Evolutionary conservation across 2,113 vertebrate species (phyloP), one percentile per base, ranked within the genome.

Genomic region (Oceanodroma tethys): DNA sequence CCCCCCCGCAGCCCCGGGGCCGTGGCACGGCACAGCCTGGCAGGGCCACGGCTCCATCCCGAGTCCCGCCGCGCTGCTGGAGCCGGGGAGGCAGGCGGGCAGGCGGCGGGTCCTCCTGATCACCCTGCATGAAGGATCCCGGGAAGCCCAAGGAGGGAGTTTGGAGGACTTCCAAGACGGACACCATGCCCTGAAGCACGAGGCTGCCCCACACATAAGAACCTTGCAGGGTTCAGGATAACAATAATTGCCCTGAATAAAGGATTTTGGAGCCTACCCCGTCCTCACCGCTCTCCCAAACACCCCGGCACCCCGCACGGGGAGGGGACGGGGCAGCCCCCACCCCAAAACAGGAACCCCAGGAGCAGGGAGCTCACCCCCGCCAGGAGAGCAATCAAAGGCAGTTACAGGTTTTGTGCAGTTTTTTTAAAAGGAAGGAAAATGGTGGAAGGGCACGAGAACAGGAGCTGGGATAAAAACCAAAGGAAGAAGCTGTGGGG

Each of bases 351-450:
- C 1, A 0, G 56, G 20, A 22, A 55, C 19, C 7, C 8, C 5
- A 0, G 45, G 63, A 29, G 11, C 11, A 4, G 34, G 40, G 47
- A 86, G 36, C 29, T 70, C 34, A 34, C 2, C 11, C 50, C 50
- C 29, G 0, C 3, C 0, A 3, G 29, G 48, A 56, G 52, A n/a
- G 45, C 1, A 0, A 29, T 25, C 0, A 68, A 66, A 43, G 19
- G 11, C 72, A n/a, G 42, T 7, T 2, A 43, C 3, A 1, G 50
- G 36, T 8, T 21, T 23, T 19, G 59, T 4, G 43, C 27, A 3
- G 48, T 3, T 19, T 27, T 25, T 26, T 52, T 10, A 3, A 76
- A 76, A 43, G 0, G 50, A 50, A 82, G 60, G 50, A 62, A 81
- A 95, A 93, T 38, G 80, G 75, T 71, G 60, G 75, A 70, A 88